Percentiles rank a stretch among this genome's conserved stretches.
These are phyloP conservation scores for Eristalinus sepulchralis DNA, from an alignment of 2,888 invertebrate species.

Conservation along the genomic window DNA sequence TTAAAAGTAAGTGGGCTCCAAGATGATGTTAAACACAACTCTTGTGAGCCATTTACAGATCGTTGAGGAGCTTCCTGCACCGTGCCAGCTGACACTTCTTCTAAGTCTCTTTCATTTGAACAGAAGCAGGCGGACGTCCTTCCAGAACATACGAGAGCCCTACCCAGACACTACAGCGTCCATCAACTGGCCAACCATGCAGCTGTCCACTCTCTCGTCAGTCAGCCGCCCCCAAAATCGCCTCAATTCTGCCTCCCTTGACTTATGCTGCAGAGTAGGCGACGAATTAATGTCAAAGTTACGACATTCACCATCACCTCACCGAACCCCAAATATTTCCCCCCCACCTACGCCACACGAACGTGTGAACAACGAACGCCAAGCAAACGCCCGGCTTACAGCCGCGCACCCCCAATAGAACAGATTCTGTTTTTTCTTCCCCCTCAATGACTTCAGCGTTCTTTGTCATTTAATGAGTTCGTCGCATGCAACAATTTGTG, in stretches of 20 bases:
- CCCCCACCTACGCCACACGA: background rate
- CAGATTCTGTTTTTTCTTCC: background rate
- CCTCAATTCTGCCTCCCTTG: background rate
- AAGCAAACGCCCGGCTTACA: too few species aligned
- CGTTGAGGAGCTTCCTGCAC: background rate
- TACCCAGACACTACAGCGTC: too few species aligned
- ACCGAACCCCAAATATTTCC: background rate
- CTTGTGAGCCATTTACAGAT: background rate
- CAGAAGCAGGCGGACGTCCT: too few species aligned
- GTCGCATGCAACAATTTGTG: constrained; percentile 44
- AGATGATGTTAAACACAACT: background rate
- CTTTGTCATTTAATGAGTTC: constrained; percentile 29
- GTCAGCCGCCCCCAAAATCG: background rate
- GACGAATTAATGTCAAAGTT: background rate
- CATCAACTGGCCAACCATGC: background rate
- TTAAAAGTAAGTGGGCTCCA: background rate
- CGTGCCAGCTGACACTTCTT: background rate
- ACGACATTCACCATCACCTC: background rate
- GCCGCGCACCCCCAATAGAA: background rate
- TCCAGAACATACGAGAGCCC: too few species aligned
- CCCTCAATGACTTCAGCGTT: constrained; percentile 3
- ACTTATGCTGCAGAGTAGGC: background rate
- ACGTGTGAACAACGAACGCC: background rate
- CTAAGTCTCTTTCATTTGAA: background rate
- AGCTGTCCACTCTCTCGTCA: background rate